These are phyloP conservation scores for Pachyramphus minor DNA, from an alignment of 2,113 vertebrate genomes.

Conservation along the genomic window DNA sequence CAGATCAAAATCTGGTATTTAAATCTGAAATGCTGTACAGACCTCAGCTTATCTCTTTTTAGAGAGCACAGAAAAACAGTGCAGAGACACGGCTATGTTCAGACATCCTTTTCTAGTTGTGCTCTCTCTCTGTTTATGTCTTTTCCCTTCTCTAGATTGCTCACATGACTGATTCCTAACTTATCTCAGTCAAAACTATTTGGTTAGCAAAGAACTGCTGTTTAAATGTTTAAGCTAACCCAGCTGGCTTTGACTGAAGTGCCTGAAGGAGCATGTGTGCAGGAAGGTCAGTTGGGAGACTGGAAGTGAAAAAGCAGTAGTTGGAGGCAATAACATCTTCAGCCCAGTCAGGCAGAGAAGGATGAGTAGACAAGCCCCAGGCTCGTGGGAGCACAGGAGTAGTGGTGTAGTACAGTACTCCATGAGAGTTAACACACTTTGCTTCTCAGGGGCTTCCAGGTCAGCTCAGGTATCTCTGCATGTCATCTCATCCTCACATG, in stretches of 20 bases:
- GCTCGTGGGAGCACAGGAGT: background rate
- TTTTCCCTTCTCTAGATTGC: background rate
- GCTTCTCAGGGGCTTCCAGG: slow-evolving; percentile 6
- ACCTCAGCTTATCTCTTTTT: background rate
- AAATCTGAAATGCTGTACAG: background rate
- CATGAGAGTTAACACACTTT: background rate
- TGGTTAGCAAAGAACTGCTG: background rate
- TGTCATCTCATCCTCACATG: background rate
- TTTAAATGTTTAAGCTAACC: background rate
- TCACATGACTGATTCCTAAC: background rate
- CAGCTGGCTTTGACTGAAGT: background rate
- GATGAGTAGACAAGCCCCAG: background rate
- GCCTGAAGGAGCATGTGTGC: background rate
- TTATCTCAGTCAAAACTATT: background rate
- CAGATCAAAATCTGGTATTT: background rate
- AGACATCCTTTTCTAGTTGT: background rate
- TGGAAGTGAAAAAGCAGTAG: background rate
- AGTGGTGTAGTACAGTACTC: background rate
- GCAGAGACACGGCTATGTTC: background rate
- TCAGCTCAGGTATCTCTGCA: slow-evolving; percentile 48
- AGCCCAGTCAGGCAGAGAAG: background rate
- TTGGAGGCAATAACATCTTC: background rate
- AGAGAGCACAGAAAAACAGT: background rate
- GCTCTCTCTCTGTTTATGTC: background rate
- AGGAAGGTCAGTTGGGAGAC: background rate